Base-by-base conservation (phyloP, 2,888 invertebrate species). In the Caradrina kadenii region DNA sequence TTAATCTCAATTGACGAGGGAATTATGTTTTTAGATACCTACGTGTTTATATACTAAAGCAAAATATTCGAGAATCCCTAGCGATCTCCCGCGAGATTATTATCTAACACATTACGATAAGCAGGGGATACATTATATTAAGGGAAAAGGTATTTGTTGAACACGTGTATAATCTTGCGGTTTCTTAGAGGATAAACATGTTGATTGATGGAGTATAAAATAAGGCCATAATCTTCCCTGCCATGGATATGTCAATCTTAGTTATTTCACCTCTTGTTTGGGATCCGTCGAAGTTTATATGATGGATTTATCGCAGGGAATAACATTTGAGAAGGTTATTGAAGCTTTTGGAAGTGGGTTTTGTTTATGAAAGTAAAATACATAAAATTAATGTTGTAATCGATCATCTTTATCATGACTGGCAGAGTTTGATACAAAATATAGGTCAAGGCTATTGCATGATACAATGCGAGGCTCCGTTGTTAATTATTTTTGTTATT, bases 31-130 rank as follows among this genome's bases (percentile, higher is more conserved):
- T 42, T n/a, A 22, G 48, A 19, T 60, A 66, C 13, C 39, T 39
- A 13, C 65, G 26, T 50, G 55, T 52, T 52, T 56, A 69, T 56
- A 48, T 69, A 61, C 60, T 61, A 61, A 61, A 50, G 13, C 39
- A 35, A 69, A 69, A 56, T 56, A 39, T 17, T 15, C 19, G 19
- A 26, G 48, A 42, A 56, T 54, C 50, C 59, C 21, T 10, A 58
- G 45, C 39, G 76, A 70, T 76, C 22, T 54, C 35, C 56, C 35
- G 11, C 17, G 39, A 71, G 64, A 74, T 77, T 50, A 71, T 77
- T 58, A 59, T 64, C 53, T 76, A 63, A 74, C 54, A 76, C 39
- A 59, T 71, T 71, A 77, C 22, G 72, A 52, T 76, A 52, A 77
- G 55, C 35, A 77, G 22, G 60, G 31, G 56, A 53, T 60, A 55